A percentile compares a stretch with the other conserved stretches of the same genome.
These are phyloP conservation scores for Arothron firmamentum DNA, from an alignment of 2,113 vertebrate genomes.

Conservation along the genomic window DNA sequence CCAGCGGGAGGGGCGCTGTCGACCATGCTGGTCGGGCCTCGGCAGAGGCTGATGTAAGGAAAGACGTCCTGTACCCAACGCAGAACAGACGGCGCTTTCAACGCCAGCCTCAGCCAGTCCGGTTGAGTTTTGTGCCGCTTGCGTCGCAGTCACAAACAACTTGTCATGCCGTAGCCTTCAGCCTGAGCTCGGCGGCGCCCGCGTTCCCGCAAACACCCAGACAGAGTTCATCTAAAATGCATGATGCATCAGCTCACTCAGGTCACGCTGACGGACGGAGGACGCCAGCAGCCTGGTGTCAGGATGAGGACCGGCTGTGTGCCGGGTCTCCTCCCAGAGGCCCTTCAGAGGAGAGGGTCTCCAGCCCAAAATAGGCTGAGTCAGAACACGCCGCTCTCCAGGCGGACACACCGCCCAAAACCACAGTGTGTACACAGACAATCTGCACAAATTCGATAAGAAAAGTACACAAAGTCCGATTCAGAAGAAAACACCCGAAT, in stretches of 20 bases:
- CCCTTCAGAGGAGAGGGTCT: slow-evolving; percentile 19
- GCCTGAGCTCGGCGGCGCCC: slow-evolving; percentile 23
- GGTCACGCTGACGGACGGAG: slow-evolving; percentile 36
- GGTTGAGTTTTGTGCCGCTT: slow-evolving; percentile 17
- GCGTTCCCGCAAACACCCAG: slow-evolving; percentile 49
- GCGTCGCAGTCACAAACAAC: slow-evolving; percentile 21
- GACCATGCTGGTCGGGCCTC: slow-evolving; percentile 11
- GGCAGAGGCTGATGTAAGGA: not conserved
- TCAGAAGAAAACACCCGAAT: too few species aligned
- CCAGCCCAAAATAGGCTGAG: slow-evolving; percentile 41
- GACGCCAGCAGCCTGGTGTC: slow-evolving; percentile 18
- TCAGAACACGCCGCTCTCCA: slow-evolving; percentile 32
- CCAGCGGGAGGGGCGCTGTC: slow-evolving; percentile 15
- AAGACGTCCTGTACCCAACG: not conserved
- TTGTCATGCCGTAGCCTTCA: slow-evolving; percentile 29
- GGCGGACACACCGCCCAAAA: not conserved
- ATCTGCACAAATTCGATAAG: slow-evolving; percentile 11
- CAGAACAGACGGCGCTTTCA: not conserved
- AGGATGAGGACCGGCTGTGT: not conserved
- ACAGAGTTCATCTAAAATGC: slow-evolving; percentile 72
- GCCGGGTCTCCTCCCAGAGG: slow-evolving; percentile 12
- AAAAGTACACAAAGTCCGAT: not conserved
- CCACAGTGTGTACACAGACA: slow-evolving; percentile 1
- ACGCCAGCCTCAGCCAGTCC: not conserved
- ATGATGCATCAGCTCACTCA: slow-evolving; percentile 63